A percentile compares a stretch with the other conserved stretches of the same genome.
These are phyloP conservation scores for Parnassius orleans DNA, from an alignment of 2,888 invertebrate species.

Conservation along the genomic window DNA sequence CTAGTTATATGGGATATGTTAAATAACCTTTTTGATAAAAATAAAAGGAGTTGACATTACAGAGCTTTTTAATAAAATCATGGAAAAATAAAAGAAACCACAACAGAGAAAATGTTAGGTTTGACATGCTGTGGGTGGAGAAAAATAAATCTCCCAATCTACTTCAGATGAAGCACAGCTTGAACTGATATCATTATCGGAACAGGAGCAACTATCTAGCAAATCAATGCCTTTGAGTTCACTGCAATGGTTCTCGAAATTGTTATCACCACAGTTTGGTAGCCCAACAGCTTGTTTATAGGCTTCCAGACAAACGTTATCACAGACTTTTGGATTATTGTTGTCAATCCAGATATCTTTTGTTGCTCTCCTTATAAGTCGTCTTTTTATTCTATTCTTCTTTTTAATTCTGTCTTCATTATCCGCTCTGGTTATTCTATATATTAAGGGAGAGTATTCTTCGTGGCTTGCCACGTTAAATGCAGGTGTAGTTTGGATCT, in stretches of 20 bases:
- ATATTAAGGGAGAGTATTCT: constrained; percentile 52
- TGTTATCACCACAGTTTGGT: constrained; percentile 39
- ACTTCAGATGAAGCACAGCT: constrained; percentile 58
- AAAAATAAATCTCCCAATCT: constrained; percentile 70
- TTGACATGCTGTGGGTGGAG: constrained; percentile 45
- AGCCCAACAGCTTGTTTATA: constrained; percentile 54
- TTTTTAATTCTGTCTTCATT: constrained; percentile 49
- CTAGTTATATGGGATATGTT: constrained; percentile 88
- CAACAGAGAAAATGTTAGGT: background rate
- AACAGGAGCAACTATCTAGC: constrained; percentile 43
- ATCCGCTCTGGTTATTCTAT: constrained; percentile 52
- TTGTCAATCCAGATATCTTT: constrained; percentile 49
- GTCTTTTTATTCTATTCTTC: constrained; percentile 40
- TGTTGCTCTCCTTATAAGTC: constrained; percentile 43
- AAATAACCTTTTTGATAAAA: constrained; percentile 54
- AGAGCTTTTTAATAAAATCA: constrained; percentile 13
- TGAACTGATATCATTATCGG: constrained; percentile 45
- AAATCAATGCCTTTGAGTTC: constrained; percentile 31
- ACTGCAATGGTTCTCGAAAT: constrained; percentile 37
- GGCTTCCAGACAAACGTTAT: constrained; percentile 50
- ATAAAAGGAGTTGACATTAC: constrained; percentile 46
- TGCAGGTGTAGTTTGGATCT: constrained; percentile 51
- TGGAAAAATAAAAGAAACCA: background rate
- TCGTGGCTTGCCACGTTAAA: constrained; percentile 35
- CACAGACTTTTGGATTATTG: constrained; percentile 54